A percentile compares a stretch with the other conserved stretches of the same genome.
These are phyloP conservation scores for Hylia prasina DNA, from an alignment of 2,113 vertebrate species.

Conservation along the genomic window DNA sequence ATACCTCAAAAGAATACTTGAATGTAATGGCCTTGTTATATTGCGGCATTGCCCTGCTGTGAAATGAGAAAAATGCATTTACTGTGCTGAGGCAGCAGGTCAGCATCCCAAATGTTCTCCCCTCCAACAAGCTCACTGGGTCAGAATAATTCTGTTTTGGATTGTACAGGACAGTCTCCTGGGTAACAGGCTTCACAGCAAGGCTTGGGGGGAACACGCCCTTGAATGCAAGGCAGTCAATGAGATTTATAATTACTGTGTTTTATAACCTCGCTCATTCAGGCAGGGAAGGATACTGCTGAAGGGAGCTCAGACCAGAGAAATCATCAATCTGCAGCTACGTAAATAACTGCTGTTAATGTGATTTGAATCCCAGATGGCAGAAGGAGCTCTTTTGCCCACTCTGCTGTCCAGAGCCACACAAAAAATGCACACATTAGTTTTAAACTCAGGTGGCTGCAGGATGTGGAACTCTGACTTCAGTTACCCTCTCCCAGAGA, in stretches of 20 bases:
- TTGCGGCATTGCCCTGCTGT: neutral
- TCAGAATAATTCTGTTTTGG: slow-evolving; percentile 58
- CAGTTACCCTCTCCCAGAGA: neutral
- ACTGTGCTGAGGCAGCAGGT: slow-evolving; percentile 8
- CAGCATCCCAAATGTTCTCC: slow-evolving; percentile 35
- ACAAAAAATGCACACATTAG: neutral
- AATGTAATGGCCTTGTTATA: neutral
- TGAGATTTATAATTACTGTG: slow-evolving; percentile 51
- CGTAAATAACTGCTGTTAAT: neutral
- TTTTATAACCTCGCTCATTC: slow-evolving; percentile 40
- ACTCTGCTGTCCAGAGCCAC: neutral
- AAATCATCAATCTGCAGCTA: neutral
- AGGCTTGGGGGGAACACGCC: slow-evolving; percentile 7
- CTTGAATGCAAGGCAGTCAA: slow-evolving; percentile 49
- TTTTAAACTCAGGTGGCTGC: neutral
- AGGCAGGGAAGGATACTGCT: slow-evolving; percentile 11
- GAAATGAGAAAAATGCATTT: slow-evolving; percentile 46
- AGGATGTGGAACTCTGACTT: neutral
- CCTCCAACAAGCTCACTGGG: slow-evolving; percentile 21
- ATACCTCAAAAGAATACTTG: neutral
- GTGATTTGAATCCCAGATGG: neutral
- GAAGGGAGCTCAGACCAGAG: neutral
- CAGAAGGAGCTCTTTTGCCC: neutral
- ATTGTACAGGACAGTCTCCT: slow-evolving; percentile 39
- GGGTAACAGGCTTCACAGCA: slow-evolving; percentile 33